Conservation (phyloP, 1,140 invertebrate genomes). For the Theocolax elegans region DNA sequence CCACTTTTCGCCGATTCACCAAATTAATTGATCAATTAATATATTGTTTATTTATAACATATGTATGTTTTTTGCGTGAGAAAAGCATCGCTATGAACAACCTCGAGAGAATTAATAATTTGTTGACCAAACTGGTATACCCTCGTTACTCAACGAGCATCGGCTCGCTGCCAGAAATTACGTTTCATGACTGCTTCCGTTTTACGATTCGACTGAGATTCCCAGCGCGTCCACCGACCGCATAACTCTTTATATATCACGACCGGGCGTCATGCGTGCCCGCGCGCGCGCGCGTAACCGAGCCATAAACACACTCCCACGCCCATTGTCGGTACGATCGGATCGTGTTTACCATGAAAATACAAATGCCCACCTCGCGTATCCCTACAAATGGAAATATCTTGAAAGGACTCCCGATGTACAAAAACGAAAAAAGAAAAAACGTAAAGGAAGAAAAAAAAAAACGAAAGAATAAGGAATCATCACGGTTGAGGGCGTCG, state of each 20-base stretch:
- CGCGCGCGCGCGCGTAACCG: slow-evolving; percentile 60
- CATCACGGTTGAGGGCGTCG: slow-evolving; percentile 14
- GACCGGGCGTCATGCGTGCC: slow-evolving; percentile 56
- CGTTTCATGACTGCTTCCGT: slow-evolving; percentile 28
- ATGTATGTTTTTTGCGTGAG: too few relatives aligned
- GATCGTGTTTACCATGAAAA: slow-evolving; percentile 58
- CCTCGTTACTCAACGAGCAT: too few relatives aligned
- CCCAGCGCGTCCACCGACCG: neutral
- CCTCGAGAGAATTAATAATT: too few relatives aligned
- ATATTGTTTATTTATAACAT: too few relatives aligned
- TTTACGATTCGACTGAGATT: slow-evolving; percentile 25
- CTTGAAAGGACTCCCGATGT: slow-evolving; percentile 38
- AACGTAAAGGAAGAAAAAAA: too few relatives aligned
- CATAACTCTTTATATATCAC: slow-evolving; percentile 26
- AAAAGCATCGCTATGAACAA: too few relatives aligned
- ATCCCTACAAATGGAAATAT: slow-evolving; percentile 50
- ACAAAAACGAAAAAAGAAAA: neutral
- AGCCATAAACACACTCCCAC: slow-evolving; percentile 62
- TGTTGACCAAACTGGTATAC: too few relatives aligned
- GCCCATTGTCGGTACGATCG: slow-evolving; percentile 60
- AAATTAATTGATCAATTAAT: too few relatives aligned
- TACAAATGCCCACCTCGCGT: slow-evolving; percentile 50
- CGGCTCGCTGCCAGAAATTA: slow-evolving; percentile 23
- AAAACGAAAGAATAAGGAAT: slow-evolving; percentile 16
- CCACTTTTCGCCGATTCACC: too few relatives aligned